Base-by-base conservation (phyloP, 2,888 invertebrate species). In the Amblyjoppa fuscipennis region DNA sequence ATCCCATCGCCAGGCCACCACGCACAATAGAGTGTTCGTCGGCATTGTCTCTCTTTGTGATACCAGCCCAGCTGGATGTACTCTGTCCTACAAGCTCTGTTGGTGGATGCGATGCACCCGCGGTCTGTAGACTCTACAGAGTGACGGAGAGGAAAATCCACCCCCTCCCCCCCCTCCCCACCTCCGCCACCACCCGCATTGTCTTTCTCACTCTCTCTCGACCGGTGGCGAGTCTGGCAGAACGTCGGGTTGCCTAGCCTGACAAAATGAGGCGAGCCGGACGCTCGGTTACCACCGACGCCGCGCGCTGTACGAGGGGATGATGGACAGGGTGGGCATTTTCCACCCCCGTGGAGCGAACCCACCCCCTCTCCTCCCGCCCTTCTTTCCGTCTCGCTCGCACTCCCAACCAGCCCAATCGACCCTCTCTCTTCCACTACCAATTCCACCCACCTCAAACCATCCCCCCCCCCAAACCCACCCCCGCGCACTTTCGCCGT, bases 301-400 rank as follows among this genome's bases (percentile, higher is more conserved):
- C 89, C 87, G 82, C 74, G 79, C 73, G 69, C 83, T 83, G 64
- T 90, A 88, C 85, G 89, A 89, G 89, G 88, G 91, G 89, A 91
- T 92, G 90, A 92, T 90, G 92, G 89, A 90, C 90, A 89, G 90
- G 89, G 89, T 90, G 86, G 90, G 90, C 88, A 91, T 91, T 90
- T 90, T 89, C 88, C 89, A 87, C 88, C 90, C 88, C 85, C 88
- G 74, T 84, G 79, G 81, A 64, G 74, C 64, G 25, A 45, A 71
- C 70, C 53, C 73, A 70, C 31, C 16, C 74, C 78, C 64, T 59
- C 20, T 53, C 13, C 51, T 34, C 84, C 34, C 83, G 25, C 28
- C 59, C 82, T 59, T 69, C 64, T 71, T 64, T 85, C 81, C 84
- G 86, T 74, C 61, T 87, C 84, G 78, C 86, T 81, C 81, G 75